A percentile compares a stretch with the other conserved stretches of the same genome.
Conservation (phyloP, 23 tunicate genomes). For the Diplosoma virens region DNA sequence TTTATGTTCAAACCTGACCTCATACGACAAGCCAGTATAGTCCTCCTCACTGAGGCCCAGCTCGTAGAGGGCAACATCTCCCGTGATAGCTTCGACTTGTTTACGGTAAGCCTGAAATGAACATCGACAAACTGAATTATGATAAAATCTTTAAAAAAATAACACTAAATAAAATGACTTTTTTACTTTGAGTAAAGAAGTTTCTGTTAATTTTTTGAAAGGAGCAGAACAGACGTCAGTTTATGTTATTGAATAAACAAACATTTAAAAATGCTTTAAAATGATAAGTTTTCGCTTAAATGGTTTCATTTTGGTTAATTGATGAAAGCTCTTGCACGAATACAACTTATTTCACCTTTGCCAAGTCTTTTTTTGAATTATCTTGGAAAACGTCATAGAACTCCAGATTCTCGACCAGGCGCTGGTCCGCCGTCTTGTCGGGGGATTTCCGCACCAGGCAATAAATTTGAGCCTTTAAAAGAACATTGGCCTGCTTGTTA, state of each 20-base stretch:
- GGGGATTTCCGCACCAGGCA: constrained; percentile 74
- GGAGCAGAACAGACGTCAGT: too few relatives aligned
- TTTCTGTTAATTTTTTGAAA: too few relatives aligned
- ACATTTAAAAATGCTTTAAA: too few relatives aligned
- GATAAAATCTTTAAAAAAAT: too few relatives aligned
- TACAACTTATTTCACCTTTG: constrained; percentile 20
- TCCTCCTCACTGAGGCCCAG: constrained; percentile 86
- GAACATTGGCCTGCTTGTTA: too few relatives aligned
- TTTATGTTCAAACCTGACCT: constrained; percentile 31
- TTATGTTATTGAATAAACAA: too few relatives aligned
- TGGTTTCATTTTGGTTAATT: too few relatives aligned
- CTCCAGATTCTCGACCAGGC: constrained; percentile 61
- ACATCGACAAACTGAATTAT: too few relatives aligned
- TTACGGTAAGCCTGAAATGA: constrained; percentile 45
- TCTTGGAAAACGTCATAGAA: constrained; percentile 68
- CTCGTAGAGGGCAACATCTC: constrained; percentile 88
- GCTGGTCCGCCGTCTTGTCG: constrained; percentile 37
- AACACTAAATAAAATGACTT: too few relatives aligned
- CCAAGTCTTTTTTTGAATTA: constrained; percentile 28
- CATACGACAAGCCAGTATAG: constrained; percentile 67
- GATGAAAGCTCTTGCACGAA: too few relatives aligned
- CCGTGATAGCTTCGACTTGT: constrained; percentile 64
- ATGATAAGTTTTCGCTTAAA: too few relatives aligned
- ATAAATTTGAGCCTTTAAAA: constrained; percentile 80
- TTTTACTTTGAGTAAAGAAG: too few relatives aligned